phyloP scores from a whole-genome alignment of 2,888 invertebrate genomes.

The Fabriciana adippe region DNA sequence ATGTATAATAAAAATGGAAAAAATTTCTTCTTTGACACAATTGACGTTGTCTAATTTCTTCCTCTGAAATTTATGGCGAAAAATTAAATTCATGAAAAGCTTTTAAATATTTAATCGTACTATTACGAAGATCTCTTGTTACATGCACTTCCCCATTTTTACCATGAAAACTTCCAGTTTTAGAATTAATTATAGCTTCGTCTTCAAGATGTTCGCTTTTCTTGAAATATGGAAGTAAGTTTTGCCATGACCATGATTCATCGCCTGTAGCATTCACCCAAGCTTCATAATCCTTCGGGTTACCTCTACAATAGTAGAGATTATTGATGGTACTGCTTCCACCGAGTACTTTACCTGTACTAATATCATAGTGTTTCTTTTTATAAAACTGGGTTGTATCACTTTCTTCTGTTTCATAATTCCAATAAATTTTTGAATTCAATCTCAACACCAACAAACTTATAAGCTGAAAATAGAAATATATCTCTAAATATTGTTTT shows the following conservation, averaged over 20 bases:
- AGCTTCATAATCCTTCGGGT: conserved; percentile 64
- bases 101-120: conserved; percentile 47
- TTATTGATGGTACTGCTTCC: conserved; percentile 78
- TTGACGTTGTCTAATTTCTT: too few species aligned
- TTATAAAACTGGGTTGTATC: conserved; percentile 65
- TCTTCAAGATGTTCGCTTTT: conserved; percentile 67
- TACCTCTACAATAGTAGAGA: conserved; percentile 77
- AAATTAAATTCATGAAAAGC: conserved; percentile 68
- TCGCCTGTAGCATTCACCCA: conserved; percentile 74
- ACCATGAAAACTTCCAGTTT: conserved; percentile 52
- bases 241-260: conserved; percentile 76
- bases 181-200: conserved; percentile 37
- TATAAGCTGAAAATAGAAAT: conserved; percentile 17
- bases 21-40: too few species aligned
- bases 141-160: conserved; percentile 64
- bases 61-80: too few species aligned
- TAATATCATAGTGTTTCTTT: conserved; percentile 49
- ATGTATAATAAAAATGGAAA: too few species aligned
- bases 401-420: conserved; percentile 25
- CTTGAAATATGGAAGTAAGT: conserved; percentile 69
- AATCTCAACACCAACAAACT: conserved; percentile 24
- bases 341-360: conserved; percentile 83
- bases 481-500: too few species aligned
- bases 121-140: conserved; percentile 45
- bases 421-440: conserved; percentile 32